Evolutionary conservation across 2,113 vertebrate species (phyloP).

Genomic region (Engystomops pustulosus): DNA sequence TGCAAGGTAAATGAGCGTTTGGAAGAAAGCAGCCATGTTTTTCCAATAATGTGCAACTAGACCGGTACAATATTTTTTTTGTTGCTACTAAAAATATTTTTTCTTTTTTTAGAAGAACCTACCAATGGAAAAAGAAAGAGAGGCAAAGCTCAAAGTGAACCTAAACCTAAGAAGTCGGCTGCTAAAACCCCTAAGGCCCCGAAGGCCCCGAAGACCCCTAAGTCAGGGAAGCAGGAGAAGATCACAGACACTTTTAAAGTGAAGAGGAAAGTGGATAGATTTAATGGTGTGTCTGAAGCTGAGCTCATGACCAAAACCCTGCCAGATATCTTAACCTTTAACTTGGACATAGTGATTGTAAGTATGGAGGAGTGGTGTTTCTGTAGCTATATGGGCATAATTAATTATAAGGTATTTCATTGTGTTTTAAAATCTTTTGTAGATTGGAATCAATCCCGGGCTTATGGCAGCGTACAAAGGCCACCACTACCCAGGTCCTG

Average conservation of each 20-base stretch:
- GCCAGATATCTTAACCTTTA: slow-evolving; percentile 92
- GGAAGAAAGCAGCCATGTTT: neutral
- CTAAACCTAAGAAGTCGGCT: slow-evolving; percentile 70
- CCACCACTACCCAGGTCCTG: slow-evolving; percentile 95
- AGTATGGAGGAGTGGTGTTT: slow-evolving; percentile 64
- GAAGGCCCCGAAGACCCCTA: slow-evolving; percentile 63
- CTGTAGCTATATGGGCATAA: neutral
- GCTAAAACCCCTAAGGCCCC: slow-evolving; percentile 72
- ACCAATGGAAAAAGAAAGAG: slow-evolving; percentile 81
- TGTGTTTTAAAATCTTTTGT: slow-evolving; percentile 45
- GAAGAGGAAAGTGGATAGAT: slow-evolving; percentile 95
- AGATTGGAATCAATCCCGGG: slow-evolving; percentile 98
- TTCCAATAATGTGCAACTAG: neutral
- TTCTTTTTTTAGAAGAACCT: slow-evolving; percentile 73
- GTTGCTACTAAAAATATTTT: neutral
- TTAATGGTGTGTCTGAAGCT: slow-evolving; percentile 95
- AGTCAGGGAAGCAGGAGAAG: slow-evolving; percentile 92
- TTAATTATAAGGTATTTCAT: too few relatives aligned
- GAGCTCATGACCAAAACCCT: slow-evolving; percentile 95
- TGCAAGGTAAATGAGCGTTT: slow-evolving; percentile 69
- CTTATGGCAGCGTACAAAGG: slow-evolving; percentile 98
- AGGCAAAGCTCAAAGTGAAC: slow-evolving; percentile 72
- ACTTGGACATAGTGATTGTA: slow-evolving; percentile 98
- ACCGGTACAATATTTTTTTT: neutral
- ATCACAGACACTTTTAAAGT: slow-evolving; percentile 97